A percentile compares a stretch with the other conserved stretches of the same genome.
Evolutionary conservation across 2,888 invertebrate genomes (phyloP).

Genomic region (Orthonychiurus folsomi): DNA sequence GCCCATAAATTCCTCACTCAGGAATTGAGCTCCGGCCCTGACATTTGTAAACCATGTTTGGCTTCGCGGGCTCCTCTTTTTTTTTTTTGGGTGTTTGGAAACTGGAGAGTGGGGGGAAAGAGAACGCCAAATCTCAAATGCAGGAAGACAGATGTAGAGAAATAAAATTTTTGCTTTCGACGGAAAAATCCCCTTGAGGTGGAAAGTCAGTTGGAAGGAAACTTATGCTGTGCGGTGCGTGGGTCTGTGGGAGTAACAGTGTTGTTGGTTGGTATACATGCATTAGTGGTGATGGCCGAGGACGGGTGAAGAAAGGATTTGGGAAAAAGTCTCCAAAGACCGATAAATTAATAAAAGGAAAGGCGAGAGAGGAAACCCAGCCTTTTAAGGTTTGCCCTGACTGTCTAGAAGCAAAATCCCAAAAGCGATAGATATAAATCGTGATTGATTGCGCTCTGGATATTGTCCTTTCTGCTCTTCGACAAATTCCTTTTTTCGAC

Average conservation of each 20-base stretch:
- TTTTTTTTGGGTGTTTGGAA: too few relatives aligned
- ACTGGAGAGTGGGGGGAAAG: too few relatives aligned
- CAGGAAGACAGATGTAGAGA: background rate
- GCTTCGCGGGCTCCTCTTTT: too few relatives aligned
- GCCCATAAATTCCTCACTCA: conserved; percentile 1
- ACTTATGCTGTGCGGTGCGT: too few relatives aligned
- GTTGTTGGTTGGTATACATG: too few relatives aligned
- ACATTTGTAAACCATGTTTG: background rate
- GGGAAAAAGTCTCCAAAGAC: conserved; percentile 34
- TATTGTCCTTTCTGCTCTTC: conserved; percentile 15
- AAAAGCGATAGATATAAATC: conserved; percentile 41
- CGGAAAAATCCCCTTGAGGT: background rate
- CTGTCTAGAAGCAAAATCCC: conserved; percentile 36
- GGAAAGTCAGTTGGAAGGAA: background rate
- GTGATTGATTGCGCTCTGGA: conserved; percentile 40
- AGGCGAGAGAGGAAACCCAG: conserved; percentile 10
- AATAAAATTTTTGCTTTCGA: background rate
- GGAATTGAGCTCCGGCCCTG: background rate
- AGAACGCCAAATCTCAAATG: background rate
- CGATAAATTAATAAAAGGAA: conserved; percentile 41
- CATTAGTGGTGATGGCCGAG: background rate
- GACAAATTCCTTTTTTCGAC: background rate
- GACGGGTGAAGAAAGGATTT: background rate
- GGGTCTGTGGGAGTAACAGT: too few relatives aligned
- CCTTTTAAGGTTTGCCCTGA: conserved; percentile 32